These are phyloP conservation scores for Lochmaea crataegi DNA, from an alignment of 2,888 invertebrate genomes.

Conservation along the genomic window DNA sequence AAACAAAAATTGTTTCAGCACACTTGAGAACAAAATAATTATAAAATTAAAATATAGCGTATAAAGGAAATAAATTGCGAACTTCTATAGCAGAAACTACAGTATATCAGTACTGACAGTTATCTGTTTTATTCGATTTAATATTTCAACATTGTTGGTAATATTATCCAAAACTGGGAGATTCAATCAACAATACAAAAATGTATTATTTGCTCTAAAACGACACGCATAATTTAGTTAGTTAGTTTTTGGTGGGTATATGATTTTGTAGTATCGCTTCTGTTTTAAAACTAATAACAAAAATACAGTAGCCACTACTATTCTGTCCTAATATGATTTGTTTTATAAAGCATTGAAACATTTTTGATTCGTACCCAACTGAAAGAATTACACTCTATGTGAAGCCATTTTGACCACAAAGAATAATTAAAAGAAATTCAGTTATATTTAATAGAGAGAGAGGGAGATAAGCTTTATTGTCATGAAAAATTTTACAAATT, in stretches of 20 bases:
- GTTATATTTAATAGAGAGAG: no score
- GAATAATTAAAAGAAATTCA: no score
- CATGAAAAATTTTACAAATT: no score
- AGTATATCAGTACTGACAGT: neutral
- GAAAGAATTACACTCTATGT: neutral
- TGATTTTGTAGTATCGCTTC: neutral
- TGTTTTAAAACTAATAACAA: neutral
- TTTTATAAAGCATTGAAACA: no score
- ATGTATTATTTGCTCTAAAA: neutral
- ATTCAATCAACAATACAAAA: neutral
- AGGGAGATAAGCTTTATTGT: no score
- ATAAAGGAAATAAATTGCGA: neutral
- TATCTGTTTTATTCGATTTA: constrained; percentile 3
- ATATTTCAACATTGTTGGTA: neutral
- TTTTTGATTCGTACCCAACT: neutral
- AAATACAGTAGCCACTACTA: neutral
- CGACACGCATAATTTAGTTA: neutral
- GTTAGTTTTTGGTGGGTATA: neutral
- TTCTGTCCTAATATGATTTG: no score
- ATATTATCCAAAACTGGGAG: constrained; percentile 2
- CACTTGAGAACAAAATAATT: neutral
- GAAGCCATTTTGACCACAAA: no score
- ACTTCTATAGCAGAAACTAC: neutral
- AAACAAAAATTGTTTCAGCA: neutral
- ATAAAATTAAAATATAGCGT: neutral